Conservation (phyloP, 2,888 invertebrate species). For the Papilio elwesi region DNA sequence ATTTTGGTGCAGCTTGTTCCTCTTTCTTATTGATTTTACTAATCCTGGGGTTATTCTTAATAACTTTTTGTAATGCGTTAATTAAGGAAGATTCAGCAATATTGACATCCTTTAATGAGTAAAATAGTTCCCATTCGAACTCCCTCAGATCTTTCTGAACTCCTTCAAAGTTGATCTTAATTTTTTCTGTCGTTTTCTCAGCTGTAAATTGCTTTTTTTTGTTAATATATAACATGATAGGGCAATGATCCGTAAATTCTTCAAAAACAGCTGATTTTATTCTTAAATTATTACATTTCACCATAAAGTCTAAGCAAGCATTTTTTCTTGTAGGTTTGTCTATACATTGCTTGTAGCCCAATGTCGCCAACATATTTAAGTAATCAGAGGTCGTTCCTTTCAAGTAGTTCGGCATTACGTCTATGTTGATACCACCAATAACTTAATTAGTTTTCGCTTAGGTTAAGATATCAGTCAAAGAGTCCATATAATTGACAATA, state of each 20-base stretch:
- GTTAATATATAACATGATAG: not conserved
- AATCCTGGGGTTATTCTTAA: not conserved
- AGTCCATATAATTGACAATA: not conserved
- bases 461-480: not conserved
- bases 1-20: conserved; percentile 4
- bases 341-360: not conserved
- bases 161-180: not conserved
- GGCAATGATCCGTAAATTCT: conserved; percentile 8
- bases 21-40: conserved; percentile 2
- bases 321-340: not conserved
- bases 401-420: not conserved
- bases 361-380: conserved; percentile 3
- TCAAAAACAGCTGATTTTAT: conserved; percentile 1
- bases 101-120: not conserved
- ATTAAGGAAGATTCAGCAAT: not conserved
- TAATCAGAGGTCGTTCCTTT: not conserved
- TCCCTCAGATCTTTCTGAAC: not conserved
- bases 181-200: not conserved
- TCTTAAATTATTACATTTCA: not conserved
- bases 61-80: not conserved
- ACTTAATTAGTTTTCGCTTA: not conserved
- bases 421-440: conserved; percentile 19
- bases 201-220: not conserved
- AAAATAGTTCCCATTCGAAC: not conserved
- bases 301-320: conserved; percentile 16